Evolutionary conservation across 2,888 invertebrate genomes (phyloP).

Genomic region (Hyposoter dolosus): DNA sequence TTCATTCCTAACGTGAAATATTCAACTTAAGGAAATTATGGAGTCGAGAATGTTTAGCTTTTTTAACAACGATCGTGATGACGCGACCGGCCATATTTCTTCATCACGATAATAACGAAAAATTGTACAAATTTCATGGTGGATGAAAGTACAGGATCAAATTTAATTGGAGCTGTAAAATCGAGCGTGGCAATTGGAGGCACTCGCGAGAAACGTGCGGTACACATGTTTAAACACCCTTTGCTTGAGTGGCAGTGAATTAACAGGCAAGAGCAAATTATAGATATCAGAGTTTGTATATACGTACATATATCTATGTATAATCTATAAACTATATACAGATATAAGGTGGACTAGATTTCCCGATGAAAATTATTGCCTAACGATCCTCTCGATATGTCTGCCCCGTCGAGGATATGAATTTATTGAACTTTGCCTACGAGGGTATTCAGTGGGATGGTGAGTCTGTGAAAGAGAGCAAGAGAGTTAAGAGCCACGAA

Average conservation of each 20-base stretch:
- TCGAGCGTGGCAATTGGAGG: constrained; percentile 15
- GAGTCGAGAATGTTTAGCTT: not conserved
- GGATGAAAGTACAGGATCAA: not conserved
- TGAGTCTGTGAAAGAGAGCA: constrained; percentile 55
- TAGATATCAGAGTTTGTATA: constrained; percentile 17
- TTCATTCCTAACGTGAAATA: not conserved
- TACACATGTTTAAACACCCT: constrained; percentile 29
- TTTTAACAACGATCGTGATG: not conserved
- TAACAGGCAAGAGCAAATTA: constrained; percentile 37
- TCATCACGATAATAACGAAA: not conserved
- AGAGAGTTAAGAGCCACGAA: constrained; percentile 7
- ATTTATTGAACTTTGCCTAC: constrained; percentile 43
- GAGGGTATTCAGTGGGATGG: not conserved
- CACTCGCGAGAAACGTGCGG: constrained; percentile 1
- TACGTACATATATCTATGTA: not conserved
- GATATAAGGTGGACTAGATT: not conserved
- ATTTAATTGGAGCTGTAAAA: constrained; percentile 10
- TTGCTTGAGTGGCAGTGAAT: constrained; percentile 50
- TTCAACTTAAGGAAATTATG: not conserved
- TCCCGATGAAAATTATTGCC: constrained; percentile 48
- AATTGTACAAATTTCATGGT: not conserved
- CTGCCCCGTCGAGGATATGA: constrained; percentile 47
- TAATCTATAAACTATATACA: not conserved
- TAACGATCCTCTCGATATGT: constrained; percentile 58
- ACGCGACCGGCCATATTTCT: not conserved